Conservation (phyloP, 1,140 invertebrate species). For the Leptopilina clavipes region DNA sequence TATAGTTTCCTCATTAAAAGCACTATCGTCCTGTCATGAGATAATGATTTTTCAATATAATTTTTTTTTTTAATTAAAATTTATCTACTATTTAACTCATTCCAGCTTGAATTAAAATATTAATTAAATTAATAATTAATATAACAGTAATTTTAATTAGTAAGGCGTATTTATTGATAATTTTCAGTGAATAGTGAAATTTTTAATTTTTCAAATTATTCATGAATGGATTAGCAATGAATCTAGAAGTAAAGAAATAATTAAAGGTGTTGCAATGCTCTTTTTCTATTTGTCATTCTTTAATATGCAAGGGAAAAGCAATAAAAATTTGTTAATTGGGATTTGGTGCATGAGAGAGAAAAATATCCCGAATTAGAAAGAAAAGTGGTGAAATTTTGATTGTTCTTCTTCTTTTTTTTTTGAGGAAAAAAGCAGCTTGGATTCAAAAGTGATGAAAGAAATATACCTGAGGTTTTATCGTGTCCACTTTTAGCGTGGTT, state of each 20-base stretch:
- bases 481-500: slow-evolving; percentile 63
- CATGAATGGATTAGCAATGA: too few relatives aligned
- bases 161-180: too few relatives aligned
- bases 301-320: background rate
- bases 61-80: too few relatives aligned
- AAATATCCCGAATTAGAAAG: background rate
- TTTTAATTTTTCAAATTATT: too few relatives aligned
- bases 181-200: too few relatives aligned
- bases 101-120: too few relatives aligned
- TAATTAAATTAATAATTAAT: too few relatives aligned
- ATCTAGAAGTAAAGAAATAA: background rate
- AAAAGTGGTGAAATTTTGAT: slow-evolving; percentile 27
- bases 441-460: background rate
- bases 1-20: slow-evolving; percentile 22
- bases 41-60: too few relatives aligned
- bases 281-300: background rate
- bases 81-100: too few relatives aligned
- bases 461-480: slow-evolving; percentile 63
- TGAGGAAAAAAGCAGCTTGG: background rate
- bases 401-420: background rate
- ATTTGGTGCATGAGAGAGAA: background rate
- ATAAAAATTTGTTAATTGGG: background rate
- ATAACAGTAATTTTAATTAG: too few relatives aligned
- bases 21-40: too few relatives aligned
- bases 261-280: background rate